Base-by-base conservation (phyloP, 37 sponge, comb jelly and placozoan species). In the Dysidea cf. avara region DNA sequence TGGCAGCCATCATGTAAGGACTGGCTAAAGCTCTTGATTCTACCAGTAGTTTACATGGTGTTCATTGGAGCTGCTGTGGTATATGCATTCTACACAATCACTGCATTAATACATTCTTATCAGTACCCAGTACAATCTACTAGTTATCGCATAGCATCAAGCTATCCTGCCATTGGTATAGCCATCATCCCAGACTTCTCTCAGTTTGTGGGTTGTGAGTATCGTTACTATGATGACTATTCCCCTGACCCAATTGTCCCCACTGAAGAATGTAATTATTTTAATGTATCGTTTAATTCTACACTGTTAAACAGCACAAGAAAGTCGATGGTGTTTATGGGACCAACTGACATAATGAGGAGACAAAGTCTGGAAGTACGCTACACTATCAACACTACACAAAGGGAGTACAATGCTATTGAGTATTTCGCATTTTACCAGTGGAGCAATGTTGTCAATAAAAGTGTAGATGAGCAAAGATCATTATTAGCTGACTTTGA, bases 41-140 rank as follows among this genome's bases (percentile, higher is more conserved):
- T 82, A 0, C 76, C 75, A 2, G 29, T 31, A n/a, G n/a, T 82
- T 59, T 82, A 82, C 76, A 68, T 82, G 30, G 12, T 59, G 52
- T 66, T 74, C 53, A 73, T 82, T 59, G 61, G 56, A 25, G 47
- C 68, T 5, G 83, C 83, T 30, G 52, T 21, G 28, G 39, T 82
- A 7, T 68, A 75, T 32, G 83, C 76, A 2, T 82, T 82, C 63
- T 82, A 74, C 83, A 51, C 83, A n/a, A 82, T 82, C 32, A 26
- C 74, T 34, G 75, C 68, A n/a, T 37, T 82, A 16, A 26, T 82
- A 52, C 7, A 38, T 0, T 82, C 83, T 7, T 82, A 82, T 33
- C 34, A 66, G 24, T 40, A 82, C 56, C 35, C 31, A 6, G 83
- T 74, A 7, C 61, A 54, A 1, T 57, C 83, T 20, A 62, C 68